These are phyloP conservation scores for Danio kyathit DNA, from an alignment of 2,797 vertebrate species.

Conservation along the genomic window DNA sequence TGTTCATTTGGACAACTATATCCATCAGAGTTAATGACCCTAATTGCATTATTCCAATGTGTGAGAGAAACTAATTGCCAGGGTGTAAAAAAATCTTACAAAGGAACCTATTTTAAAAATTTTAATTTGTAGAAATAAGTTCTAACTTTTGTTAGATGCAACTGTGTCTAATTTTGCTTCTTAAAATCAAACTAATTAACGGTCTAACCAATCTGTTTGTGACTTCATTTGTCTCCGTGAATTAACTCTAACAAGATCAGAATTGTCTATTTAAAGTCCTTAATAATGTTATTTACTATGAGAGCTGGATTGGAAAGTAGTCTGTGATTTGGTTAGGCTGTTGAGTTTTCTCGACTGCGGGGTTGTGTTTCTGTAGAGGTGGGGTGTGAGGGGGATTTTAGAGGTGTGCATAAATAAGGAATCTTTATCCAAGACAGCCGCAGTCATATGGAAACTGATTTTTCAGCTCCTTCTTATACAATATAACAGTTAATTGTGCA, in stretches of 20 bases:
- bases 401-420: slow-evolving; percentile 9
- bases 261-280: slow-evolving; percentile 24
- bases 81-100: background rate
- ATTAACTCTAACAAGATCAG: slow-evolving; percentile 32
- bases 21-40: slow-evolving; percentile 63
- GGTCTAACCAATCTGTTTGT: slow-evolving; percentile 10
- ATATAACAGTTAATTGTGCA: background rate
- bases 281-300: slow-evolving; percentile 16
- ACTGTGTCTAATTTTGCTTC: background rate
- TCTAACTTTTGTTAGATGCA: background rate
- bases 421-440: background rate
- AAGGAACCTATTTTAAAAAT: background rate
- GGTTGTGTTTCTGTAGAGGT: slow-evolving; percentile 15
- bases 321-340: slow-evolving; percentile 20
- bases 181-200: slow-evolving; percentile 15
- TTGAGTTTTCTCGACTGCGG: background rate
- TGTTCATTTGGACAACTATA: slow-evolving; percentile 74
- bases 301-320: background rate
- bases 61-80: slow-evolving; percentile 44
- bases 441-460: background rate
- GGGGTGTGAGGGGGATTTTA: background rate
- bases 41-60: slow-evolving; percentile 66
- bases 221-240: background rate
- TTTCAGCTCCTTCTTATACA: background rate
- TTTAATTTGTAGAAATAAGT: slow-evolving; percentile 4